phyloP scores from a whole-genome alignment of 2,888 invertebrate species.

The Stenodera caucasica region DNA sequence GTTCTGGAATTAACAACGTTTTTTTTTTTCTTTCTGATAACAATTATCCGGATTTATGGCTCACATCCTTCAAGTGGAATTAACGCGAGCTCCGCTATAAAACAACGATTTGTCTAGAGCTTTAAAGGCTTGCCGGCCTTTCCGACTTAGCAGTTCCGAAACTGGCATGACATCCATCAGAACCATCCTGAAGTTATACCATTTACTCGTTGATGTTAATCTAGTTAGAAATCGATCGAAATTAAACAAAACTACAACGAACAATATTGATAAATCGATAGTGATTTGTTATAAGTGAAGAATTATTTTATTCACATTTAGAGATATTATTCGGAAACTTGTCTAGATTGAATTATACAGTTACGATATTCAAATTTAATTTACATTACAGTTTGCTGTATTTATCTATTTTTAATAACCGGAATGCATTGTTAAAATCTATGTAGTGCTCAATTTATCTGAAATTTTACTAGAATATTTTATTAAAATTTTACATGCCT shows the following conservation, averaged over 20 bases:
- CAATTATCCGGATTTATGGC: slow-evolving; percentile 54
- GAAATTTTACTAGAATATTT: neutral
- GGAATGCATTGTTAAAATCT: neutral
- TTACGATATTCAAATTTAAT: neutral
- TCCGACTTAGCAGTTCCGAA: slow-evolving; percentile 39
- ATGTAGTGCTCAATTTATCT: neutral
- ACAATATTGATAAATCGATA: no score
- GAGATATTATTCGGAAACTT: no score
- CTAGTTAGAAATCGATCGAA: no score
- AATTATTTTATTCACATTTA: no score
- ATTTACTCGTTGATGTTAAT: slow-evolving; percentile 12
- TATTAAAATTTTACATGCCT: no score
- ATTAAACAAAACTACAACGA: no score
- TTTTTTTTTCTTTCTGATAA: slow-evolving; percentile 49
- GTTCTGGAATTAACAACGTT: slow-evolving; percentile 44
- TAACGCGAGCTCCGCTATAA: slow-evolving; percentile 51
- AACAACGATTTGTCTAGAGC: slow-evolving; percentile 52
- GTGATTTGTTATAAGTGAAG: no score
- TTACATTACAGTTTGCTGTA: neutral
- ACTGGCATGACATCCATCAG: slow-evolving; percentile 44
- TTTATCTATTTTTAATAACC: slow-evolving; percentile 1
- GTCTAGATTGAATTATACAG: neutral
- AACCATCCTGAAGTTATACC: slow-evolving; percentile 35
- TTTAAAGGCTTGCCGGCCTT: slow-evolving; percentile 40
- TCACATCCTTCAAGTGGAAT: slow-evolving; percentile 53